Evolutionary conservation across 1,140 invertebrate genomes (phyloP), one percentile per base, ranked within the genome.

Genomic region (Lordiphosa collinella): DNA sequence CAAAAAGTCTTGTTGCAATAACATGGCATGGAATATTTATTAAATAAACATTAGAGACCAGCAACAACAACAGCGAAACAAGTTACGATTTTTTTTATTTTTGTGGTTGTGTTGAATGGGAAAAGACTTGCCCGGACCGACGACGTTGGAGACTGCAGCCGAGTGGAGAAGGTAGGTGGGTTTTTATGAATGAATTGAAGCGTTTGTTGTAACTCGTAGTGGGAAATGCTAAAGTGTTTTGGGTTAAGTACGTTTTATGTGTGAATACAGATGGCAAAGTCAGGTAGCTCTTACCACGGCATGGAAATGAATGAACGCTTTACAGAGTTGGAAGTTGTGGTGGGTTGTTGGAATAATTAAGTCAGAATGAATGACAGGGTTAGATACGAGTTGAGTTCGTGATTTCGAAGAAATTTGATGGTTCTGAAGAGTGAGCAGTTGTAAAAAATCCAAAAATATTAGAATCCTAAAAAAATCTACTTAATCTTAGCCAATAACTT

Each of bases 1-100:
- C 76, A 82, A 58, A 75, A 61, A 63, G 66, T 82, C 76, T 80
- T 71, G 76, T 82, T 82, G 66, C 48, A 71, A 80, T 76, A 80
- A 80, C 76, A 80, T 76, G 71, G 66, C 71, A 64, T 36, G 52
- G 76, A 76, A 82, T 80, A 80, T 80, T 80, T 80, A 82, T 80
- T 76, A 82, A 80, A 76, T 84, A 80, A 80, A 80, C 76, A 80
- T 76, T 76, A 76, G 71, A 71, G 31, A 22, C 8, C 71, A 65
- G 35, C 64, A 37, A 46, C 61, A 59, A 12, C 43, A 37, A 8
- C 18, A 61, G 43, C 31, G 16, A 48, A 49, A 37, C 63, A 68
- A 60, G 63, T 68, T 69, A 53, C 56, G 66, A 49, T 60, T 61
- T 70, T 18, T 43, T 44, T 36, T n/a, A n/a, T n/a, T n/a, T n/a